Percentiles rank a stretch among this genome's conserved stretches.
phyloP scores from a whole-genome alignment of 2,888 invertebrate genomes.

The Anorthoa munda region DNA sequence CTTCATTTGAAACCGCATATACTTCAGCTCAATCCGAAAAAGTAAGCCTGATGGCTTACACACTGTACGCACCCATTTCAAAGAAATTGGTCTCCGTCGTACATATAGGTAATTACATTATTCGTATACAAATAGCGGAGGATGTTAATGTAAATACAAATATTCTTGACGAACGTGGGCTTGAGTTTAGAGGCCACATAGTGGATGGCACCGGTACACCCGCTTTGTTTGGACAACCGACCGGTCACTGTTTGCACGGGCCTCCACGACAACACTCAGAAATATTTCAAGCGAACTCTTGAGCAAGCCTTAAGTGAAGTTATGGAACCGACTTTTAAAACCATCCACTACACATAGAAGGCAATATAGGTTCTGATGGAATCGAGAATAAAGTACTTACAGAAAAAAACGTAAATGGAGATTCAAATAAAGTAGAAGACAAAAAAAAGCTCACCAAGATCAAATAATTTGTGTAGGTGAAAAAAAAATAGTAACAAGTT shows the following conservation, averaged over 20 bases:
- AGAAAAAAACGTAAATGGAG: constrained; percentile 10
- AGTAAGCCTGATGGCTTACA: constrained; percentile 8
- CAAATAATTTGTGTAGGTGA: constrained; percentile 25
- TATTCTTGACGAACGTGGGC: constrained; percentile 81
- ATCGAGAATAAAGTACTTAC: constrained; percentile 6
- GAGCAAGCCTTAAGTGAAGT: constrained; percentile 71
- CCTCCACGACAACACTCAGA: constrained; percentile 86
- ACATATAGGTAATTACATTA: constrained; percentile 80
- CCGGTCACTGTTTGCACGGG: constrained; percentile 89
- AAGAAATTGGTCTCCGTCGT: constrained; percentile 64
- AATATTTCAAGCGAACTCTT: constrained; percentile 85
- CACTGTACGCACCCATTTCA: constrained; percentile 49
- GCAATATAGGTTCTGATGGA: constrained; percentile 6
- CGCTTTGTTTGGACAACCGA: constrained; percentile 86
- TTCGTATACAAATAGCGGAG: constrained; percentile 83
- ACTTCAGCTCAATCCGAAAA: constrained; percentile 13
- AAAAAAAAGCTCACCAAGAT: constrained; percentile 13
- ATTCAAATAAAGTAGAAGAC: constrained; percentile 28
- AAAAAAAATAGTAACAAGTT: constrained; percentile 47
- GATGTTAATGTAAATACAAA: constrained; percentile 84
- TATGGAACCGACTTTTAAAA: constrained; percentile 68
- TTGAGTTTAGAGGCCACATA: constrained; percentile 76
- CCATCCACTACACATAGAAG: constrained; percentile 45
- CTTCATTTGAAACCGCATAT: not conserved
- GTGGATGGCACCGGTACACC: constrained; percentile 73